These are phyloP conservation scores for Calliphora vomitoria DNA, from an alignment of 2,888 invertebrate genomes.

Conservation along the genomic window DNA sequence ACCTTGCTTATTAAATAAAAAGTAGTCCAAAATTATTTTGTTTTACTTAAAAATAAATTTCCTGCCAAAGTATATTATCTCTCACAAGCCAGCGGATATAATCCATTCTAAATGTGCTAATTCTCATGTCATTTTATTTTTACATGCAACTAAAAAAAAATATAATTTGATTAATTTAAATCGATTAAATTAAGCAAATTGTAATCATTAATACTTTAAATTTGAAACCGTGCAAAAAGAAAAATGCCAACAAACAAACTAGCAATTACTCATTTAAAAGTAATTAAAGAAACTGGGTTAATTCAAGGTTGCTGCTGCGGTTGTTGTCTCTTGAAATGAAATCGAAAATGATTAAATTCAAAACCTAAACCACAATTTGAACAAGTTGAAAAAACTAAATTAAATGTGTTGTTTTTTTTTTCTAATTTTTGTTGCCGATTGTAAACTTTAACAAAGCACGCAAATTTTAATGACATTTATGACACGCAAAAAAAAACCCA, in stretches of 20 bases:
- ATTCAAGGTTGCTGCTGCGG: conserved; percentile 48
- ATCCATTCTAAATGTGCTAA: neutral
- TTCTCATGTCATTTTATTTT: conserved; percentile 33
- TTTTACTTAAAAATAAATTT: neutral
- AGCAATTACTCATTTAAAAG: conserved; percentile 43
- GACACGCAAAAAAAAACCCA: conserved; percentile 52
- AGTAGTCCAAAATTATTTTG: no score
- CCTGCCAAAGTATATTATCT: neutral
- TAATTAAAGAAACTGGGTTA: conserved; percentile 53
- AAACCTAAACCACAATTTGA: conserved; percentile 42
- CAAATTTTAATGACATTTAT: conserved; percentile 67
- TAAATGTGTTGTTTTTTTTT: neutral
- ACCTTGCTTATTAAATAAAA: no score
- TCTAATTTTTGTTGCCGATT: conserved; percentile 5
- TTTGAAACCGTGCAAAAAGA: no score
- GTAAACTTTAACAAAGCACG: conserved; percentile 62
- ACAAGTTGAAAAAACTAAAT: neutral
- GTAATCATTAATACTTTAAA: neutral
- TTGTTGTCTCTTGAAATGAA: conserved; percentile 2
- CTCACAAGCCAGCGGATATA: neutral
- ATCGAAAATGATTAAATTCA: conserved; percentile 16
- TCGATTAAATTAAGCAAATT: neutral
- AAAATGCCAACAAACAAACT: neutral
- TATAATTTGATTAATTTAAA: conserved; percentile 1
- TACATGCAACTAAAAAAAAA: neutral